phyloP scores from a whole-genome alignment of 2,797 vertebrate genomes.

The Phoxinus dragarum region DNA sequence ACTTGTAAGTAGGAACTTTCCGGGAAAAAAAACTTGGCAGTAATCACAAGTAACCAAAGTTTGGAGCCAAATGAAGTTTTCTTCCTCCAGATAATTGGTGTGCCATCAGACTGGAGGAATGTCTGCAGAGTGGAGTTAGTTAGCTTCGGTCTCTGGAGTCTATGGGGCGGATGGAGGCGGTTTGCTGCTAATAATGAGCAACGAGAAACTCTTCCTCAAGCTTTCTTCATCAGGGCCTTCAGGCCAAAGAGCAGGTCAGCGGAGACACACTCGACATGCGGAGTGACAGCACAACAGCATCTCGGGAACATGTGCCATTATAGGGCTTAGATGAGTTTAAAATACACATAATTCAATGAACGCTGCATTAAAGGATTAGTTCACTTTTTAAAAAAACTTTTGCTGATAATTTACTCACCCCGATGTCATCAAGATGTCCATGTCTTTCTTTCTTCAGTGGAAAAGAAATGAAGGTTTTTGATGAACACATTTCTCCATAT shows the following conservation, averaged over 20 bases:
- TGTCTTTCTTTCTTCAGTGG: no score
- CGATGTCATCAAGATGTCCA: no score
- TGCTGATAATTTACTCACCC: no score
- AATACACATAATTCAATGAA: background rate
- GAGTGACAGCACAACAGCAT: constrained; percentile 35
- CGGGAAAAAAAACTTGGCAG: background rate
- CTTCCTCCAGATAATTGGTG: constrained; percentile 15
- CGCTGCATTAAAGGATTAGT: no score
- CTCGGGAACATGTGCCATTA: no score
- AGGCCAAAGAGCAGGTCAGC: constrained; percentile 32
- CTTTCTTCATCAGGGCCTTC: constrained; percentile 32
- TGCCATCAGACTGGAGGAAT: constrained; percentile 19
- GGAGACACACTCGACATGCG: background rate
- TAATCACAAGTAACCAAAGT: constrained; percentile 4
- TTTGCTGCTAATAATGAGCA: constrained; percentile 50
- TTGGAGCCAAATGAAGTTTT: constrained; percentile 8
- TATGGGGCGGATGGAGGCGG: constrained; percentile 39
- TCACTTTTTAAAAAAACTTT: no score
- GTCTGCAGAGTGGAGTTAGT: constrained; percentile 26
- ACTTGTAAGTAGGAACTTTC: background rate
- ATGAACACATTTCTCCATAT: no score
- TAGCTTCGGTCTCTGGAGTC: constrained; percentile 28
- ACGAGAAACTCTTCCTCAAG: constrained; percentile 39
- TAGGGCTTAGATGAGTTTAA: background rate
- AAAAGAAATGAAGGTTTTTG: no score